Base-by-base conservation (phyloP, 1,140 invertebrate species). In the Drosophila pectinifera region DNA sequence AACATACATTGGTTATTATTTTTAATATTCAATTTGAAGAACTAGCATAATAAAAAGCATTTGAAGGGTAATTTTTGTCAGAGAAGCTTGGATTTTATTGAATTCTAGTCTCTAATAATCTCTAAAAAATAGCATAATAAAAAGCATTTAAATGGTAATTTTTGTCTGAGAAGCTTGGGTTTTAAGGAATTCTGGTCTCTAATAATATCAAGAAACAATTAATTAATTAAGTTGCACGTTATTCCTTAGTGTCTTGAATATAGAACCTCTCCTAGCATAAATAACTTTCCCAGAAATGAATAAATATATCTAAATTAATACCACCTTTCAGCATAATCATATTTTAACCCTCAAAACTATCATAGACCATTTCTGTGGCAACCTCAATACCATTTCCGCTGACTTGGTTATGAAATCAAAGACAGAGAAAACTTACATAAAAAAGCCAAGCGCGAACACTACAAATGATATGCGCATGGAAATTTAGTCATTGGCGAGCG, bases 331-430 rank as follows among this genome's bases (percentile, higher is more conserved):
- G 13, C 62, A 58, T 53, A 41, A 56, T 31, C 34, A 41, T 28
- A 54, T 31, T n/a, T 18, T 2, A 39, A 38, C 14, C 20, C 8
- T 39, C 1, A 16, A 20, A 34, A 41, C 26, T n/a, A 43, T 11
- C 8, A 7, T 41, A 18, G 13, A 20, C 14, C 18, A 13, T 54
- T 55, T 34, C 55, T 24, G 24, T 20, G 51, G 43, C 73, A 85
- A 81, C 79, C 83, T 72, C 80, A 72, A 79, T 88, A 43, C 65
- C 79, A 79, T 88, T 89, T 88, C 83, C 83, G 84, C 53, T 63
- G 38, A 53, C 34, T 53, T 46, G 58, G 83, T 88, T 88, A 88
- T 88, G 84, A 88, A 86, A 80, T 68, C 65, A 80, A 63, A 63
- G 53, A 61, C 41, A 39, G 62, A n/a, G 20, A 63, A 54, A 70